phyloP scores from a whole-genome alignment of 2,797 vertebrate species.

The Tangara arthus region DNA sequence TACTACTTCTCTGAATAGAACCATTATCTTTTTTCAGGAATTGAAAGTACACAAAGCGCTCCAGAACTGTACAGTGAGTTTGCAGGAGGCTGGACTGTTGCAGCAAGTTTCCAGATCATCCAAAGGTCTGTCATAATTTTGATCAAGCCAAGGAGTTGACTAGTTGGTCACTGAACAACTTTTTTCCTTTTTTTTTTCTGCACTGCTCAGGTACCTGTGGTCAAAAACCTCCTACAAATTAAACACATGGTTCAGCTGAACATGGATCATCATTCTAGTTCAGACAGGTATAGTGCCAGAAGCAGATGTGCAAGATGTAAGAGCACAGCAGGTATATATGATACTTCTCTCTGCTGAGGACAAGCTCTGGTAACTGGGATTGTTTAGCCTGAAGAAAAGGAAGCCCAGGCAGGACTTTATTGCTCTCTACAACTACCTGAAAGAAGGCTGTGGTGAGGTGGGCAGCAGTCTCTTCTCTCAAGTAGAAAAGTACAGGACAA shows the following conservation, averaged over 20 bases:
- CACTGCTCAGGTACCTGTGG: not conserved
- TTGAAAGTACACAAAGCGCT: not conserved
- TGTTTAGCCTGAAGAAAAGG: not conserved
- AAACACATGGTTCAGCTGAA: not conserved
- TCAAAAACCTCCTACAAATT: not conserved
- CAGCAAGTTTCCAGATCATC: not conserved
- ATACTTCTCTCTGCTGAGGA: not conserved
- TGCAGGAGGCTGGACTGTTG: not conserved
- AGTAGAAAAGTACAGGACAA: not conserved
- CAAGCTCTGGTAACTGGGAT: not conserved
- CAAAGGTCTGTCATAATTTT: not conserved
- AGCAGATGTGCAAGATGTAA: not conserved
- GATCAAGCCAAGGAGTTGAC: not conserved
- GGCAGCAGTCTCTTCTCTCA: not conserved
- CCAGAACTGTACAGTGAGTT: not conserved
- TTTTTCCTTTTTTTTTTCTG: not conserved
- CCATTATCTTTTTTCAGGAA: not conserved
- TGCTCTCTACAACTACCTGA: not conserved
- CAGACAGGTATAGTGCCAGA: not conserved
- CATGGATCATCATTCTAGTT: not conserved
- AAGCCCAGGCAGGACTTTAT: not conserved
- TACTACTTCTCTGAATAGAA: slow-evolving; percentile 19
- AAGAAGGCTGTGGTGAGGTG: not conserved
- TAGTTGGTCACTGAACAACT: not conserved
- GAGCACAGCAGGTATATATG: not conserved